A percentile compares a stretch with the other conserved stretches of the same genome.
Conservation (phyloP, 2,797 vertebrate genomes). For the Nyctalus aviator region DNA sequence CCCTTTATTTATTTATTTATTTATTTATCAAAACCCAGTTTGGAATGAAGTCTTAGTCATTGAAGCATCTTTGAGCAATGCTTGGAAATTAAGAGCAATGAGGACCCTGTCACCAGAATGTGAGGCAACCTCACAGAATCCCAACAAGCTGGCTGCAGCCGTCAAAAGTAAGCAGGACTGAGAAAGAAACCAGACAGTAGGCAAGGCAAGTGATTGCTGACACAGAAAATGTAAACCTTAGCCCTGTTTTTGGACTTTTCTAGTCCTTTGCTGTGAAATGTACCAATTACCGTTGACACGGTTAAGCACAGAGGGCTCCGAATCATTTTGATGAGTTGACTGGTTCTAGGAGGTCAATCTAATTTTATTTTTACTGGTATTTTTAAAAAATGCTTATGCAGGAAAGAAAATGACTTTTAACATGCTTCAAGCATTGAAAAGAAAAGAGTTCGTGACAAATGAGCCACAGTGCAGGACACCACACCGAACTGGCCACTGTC, state of each 20-base stretch:
- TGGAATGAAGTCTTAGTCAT: not conserved
- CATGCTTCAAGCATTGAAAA: not conserved
- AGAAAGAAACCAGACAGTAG: not conserved
- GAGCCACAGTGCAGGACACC: not conserved
- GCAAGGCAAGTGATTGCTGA: not conserved
- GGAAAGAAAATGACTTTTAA: not conserved
- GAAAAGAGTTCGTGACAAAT: not conserved
- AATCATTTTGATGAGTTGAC: not conserved
- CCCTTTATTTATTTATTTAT: too few species aligned
- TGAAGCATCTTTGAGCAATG: not conserved
- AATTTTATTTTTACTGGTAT: slow-evolving; percentile 1
- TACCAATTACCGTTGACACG: not conserved
- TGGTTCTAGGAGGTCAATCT: not conserved
- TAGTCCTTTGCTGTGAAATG: not conserved
- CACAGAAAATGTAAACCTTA: not conserved
- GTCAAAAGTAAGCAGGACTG: not conserved
- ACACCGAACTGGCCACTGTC: not conserved
- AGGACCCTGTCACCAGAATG: not conserved
- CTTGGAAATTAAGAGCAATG: not conserved
- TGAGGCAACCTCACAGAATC: not conserved
- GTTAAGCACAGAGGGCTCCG: not conserved
- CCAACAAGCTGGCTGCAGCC: not conserved
- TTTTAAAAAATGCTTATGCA: not conserved
- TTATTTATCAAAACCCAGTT: not conserved
- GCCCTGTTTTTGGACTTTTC: not conserved